Percentiles rank a stretch among this genome's conserved stretches.
These are phyloP conservation scores for Odontomachus brunneus DNA, from an alignment of 1,140 invertebrate genomes.

Conservation along the genomic window DNA sequence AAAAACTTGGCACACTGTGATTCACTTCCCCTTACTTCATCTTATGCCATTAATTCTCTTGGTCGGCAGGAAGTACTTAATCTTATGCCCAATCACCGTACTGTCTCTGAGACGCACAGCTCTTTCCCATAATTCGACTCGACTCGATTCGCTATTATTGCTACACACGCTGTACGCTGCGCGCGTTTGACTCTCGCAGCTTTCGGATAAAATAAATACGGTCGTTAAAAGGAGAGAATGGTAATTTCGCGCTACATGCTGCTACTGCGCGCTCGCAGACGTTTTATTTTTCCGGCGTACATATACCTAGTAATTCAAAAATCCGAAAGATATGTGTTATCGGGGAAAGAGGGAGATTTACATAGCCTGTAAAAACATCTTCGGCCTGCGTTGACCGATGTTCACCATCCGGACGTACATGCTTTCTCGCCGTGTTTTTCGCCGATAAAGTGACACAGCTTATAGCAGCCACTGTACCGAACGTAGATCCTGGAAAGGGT, in stretches of 20 bases:
- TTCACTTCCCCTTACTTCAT: constrained; percentile 6
- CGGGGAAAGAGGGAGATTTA: constrained; percentile 2
- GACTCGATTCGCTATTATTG: constrained; percentile 17
- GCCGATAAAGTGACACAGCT: constrained; percentile 76
- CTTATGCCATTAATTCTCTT: constrained; percentile 28
- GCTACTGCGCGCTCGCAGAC: background rate
- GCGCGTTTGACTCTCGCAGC: background rate
- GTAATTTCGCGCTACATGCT: background rate
- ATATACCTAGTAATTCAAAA: background rate
- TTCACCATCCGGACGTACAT: constrained; percentile 42
- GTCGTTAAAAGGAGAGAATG: constrained; percentile 10
- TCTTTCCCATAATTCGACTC: constrained; percentile 33
- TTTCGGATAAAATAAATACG: background rate
- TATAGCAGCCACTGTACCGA: constrained; percentile 80
- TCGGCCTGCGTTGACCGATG: constrained; percentile 12
- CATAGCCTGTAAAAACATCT: constrained; percentile 35
- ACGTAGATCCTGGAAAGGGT: constrained; percentile 43
- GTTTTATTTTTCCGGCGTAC: background rate
- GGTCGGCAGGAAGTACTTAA: constrained; percentile 38
- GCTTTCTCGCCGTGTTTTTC: constrained; percentile 26
- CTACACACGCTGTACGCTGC: background rate
- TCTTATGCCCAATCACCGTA: constrained; percentile 29
- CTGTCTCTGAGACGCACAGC: constrained; percentile 6
- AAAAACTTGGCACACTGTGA: constrained; percentile 1
- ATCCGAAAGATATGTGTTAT: constrained; percentile 6